Evolutionary conservation across 2,113 vertebrate genomes (phyloP).

Genomic region (Acinonyx jubatus): DNA sequence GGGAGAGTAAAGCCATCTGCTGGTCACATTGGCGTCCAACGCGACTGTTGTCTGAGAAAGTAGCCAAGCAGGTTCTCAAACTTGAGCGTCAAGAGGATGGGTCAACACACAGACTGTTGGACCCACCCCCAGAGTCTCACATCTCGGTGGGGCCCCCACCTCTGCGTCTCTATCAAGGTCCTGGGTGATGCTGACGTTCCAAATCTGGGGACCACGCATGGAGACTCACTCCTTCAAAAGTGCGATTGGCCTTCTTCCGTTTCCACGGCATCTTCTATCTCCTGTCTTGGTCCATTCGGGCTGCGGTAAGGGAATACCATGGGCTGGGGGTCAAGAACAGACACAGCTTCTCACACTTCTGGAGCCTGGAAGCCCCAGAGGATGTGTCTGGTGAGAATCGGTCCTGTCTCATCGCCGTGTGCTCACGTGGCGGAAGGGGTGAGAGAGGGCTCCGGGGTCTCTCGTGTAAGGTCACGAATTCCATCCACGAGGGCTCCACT

Average conservation of each 20-base stretch:
- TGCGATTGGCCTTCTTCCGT: neutral
- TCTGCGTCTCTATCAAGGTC: fast-evolving
- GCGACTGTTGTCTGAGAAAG: neutral
- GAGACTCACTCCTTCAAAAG: neutral
- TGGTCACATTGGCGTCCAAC: fast-evolving
- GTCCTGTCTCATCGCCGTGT: no score
- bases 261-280: fast-evolving
- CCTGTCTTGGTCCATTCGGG: fast-evolving
- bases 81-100: fast-evolving
- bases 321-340: fast-evolving
- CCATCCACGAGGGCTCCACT: fast-evolving
- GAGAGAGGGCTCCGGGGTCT: neutral
- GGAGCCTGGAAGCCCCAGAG: no score
- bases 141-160: fast-evolving
- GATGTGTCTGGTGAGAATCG: no score
- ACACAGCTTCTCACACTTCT: neutral
- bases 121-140: no score
- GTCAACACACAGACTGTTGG: fast-evolving
- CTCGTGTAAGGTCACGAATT: fast-evolving
- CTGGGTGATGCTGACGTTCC: neutral
- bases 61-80: neutral
- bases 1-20: neutral
- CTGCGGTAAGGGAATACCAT: fast-evolving
- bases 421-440: fast-evolving
- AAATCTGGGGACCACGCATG: neutral